These are phyloP conservation scores for Xylota sylvarum DNA, from an alignment of 2,888 invertebrate species.

Conservation along the genomic window DNA sequence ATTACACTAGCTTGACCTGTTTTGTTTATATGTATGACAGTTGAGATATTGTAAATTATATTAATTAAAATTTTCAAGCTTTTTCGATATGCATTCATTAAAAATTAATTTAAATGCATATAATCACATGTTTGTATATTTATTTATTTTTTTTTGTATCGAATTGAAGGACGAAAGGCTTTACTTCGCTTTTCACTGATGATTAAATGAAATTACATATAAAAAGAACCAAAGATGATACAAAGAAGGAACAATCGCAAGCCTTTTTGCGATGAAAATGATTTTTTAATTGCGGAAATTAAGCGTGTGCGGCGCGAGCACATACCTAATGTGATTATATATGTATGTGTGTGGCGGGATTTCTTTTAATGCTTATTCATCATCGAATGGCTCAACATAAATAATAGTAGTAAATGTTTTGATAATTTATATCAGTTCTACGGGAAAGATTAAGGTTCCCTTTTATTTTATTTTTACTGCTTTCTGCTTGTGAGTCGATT, in stretches of 20 bases:
- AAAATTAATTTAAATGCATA: background rate
- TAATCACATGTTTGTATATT: no score
- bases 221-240: constrained; percentile 21
- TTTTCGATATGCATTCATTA: constrained; percentile 26
- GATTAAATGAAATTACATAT: constrained; percentile 35
- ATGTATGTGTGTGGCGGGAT: constrained; percentile 76
- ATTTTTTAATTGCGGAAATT: constrained; percentile 85
- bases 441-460: constrained; percentile 53
- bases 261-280: constrained; percentile 80
- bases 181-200: constrained; percentile 11
- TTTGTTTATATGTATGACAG: constrained; percentile 43
- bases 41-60: constrained; percentile 8
- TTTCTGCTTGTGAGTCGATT: constrained; percentile 10
- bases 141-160: no score
- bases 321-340: constrained; percentile 72
- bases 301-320: constrained; percentile 78
- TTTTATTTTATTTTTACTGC: constrained; percentile 1
- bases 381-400: constrained; percentile 74
- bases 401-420: constrained; percentile 69
- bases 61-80: constrained; percentile 23
- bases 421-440: constrained; percentile 69
- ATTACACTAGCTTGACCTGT: constrained; percentile 50
- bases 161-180: constrained; percentile 23
- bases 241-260: constrained; percentile 22
- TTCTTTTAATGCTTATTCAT: constrained; percentile 75